Base-by-base conservation (phyloP, 2,113 vertebrate species). In the Chloropsis cyanopogon region DNA sequence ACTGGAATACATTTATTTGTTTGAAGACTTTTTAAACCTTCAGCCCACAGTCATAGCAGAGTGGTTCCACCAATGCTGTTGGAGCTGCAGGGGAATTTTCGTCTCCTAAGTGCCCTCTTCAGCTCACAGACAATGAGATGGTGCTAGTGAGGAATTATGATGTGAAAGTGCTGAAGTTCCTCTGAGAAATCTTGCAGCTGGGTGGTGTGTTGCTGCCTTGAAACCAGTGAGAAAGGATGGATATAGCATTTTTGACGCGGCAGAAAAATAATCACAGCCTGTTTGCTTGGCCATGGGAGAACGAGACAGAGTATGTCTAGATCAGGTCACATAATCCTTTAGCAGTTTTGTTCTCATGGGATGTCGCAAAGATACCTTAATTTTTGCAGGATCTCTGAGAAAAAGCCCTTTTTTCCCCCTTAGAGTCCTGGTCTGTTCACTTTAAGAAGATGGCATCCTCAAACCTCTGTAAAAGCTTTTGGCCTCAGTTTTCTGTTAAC, bases 371-470 rank as follows among this genome's bases (percentile, higher is more conserved):
- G 13, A 35, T 5, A 64, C 14, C 6, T 37, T 72, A 56, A 54
- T 28, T 76, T 93, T 85, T 71, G 8, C 54, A 80, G 31, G 6
- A 80, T 35, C 11, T 78, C 28, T 42, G 13, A 72, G 47, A 86
- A 64, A 52, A 90, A 21, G 0, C 1, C 6, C 26, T 26, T 20
- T 37, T 14, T 3, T 0, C 0, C 1, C 1, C 6, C 8, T 10
- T 14, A 23, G 33, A 18, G 12, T 59, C 17, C 25, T 63, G 22
- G 6, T 68, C 29, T 49, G 22, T 44, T 94, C 23, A 33, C 26
- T 71, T 68, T 42, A 23, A 78, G 63, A 90, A 41, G 54, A 66
- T 12, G 15, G 6, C 47, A 14, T 73, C 52, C 12, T 88, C 42
- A 50, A 19, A 44, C 4, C 19, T 35, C 41, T 47, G 6, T 65